Percentiles rank a stretch among this genome's conserved stretches.
These are phyloP conservation scores for Polyergus mexicanus DNA, from an alignment of 1,140 invertebrate species.

Conservation along the genomic window DNA sequence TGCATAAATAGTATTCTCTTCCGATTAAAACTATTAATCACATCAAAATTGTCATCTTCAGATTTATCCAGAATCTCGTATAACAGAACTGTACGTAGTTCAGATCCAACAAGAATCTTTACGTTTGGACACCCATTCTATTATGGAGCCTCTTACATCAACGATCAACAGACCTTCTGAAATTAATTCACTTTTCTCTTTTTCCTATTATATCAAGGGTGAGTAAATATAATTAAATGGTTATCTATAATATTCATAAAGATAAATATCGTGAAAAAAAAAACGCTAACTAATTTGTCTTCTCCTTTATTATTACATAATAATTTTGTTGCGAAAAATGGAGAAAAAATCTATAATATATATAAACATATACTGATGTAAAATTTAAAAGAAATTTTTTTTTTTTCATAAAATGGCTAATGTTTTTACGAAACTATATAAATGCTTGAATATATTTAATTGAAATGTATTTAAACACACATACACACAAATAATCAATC, in stretches of 20 bases:
- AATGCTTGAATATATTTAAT: no score
- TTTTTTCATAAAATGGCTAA: no score
- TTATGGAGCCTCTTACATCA: constrained; percentile 90
- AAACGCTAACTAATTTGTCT: background rate
- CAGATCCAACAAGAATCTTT: constrained; percentile 90
- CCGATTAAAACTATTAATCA: background rate
- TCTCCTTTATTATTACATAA: no score
- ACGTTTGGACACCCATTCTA: constrained; percentile 90
- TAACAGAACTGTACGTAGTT: constrained; percentile 69
- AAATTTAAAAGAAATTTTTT: no score
- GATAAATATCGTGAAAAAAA: background rate
- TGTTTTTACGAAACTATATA: no score
- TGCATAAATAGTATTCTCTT: background rate
- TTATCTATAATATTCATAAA: background rate
- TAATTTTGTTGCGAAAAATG: no score
- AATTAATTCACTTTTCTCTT: constrained; percentile 94
- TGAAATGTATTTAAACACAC: no score
- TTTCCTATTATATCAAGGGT: constrained; percentile 94
- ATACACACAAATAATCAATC: no score
- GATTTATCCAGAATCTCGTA: background rate
- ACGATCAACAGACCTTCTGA: constrained; percentile 91
- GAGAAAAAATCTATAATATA: no score
- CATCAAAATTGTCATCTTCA: background rate
- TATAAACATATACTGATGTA: no score
- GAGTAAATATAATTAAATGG: background rate